Percentiles rank a stretch among this genome's conserved stretches.
These are phyloP conservation scores for Rhynchonycteris naso DNA, from an alignment of 2,797 vertebrate genomes.

Conservation along the genomic window DNA sequence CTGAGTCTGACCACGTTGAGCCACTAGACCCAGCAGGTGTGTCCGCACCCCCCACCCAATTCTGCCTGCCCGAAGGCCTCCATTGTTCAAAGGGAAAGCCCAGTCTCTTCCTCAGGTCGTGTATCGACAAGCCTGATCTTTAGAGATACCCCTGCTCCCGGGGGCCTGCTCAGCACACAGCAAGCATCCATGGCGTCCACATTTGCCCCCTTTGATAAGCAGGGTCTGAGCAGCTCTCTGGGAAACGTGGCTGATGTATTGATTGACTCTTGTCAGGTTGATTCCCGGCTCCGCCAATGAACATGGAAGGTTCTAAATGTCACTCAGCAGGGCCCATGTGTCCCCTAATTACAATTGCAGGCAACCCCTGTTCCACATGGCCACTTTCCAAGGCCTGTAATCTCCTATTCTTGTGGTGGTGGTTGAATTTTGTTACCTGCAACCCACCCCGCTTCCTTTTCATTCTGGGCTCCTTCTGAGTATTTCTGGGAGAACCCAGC, in stretches of 20 bases:
- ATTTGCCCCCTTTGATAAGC: conserved; percentile 61
- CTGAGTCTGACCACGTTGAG: neutral
- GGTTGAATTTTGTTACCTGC: neutral
- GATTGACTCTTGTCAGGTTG: conserved; percentile 72
- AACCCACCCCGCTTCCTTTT: neutral
- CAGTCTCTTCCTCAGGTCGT: conserved; percentile 36
- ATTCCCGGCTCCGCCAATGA: conserved; percentile 71
- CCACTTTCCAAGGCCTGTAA: conserved; percentile 22
- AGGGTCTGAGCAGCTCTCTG: conserved; percentile 66
- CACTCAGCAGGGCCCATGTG: conserved; percentile 65
- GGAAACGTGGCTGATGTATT: conserved; percentile 68
- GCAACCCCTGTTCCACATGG: conserved; percentile 43
- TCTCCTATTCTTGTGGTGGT: neutral
- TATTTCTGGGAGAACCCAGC: neutral
- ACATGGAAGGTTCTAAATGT: conserved; percentile 69
- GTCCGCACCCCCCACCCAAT: neutral
- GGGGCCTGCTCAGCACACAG: conserved; percentile 65
- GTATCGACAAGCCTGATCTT: conserved; percentile 69
- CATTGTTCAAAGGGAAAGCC: conserved; percentile 58
- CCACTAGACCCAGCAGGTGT: neutral
- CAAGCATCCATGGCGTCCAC: conserved; percentile 46
- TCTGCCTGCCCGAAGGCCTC: conserved; percentile 18
- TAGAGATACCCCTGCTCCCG: conserved; percentile 71
- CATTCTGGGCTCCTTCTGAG: neutral
- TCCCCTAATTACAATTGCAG: conserved; percentile 71